Percentiles rank a stretch among this genome's conserved stretches.
Conservation (phyloP, 2,888 invertebrate species). For the Eulithis prunata region DNA sequence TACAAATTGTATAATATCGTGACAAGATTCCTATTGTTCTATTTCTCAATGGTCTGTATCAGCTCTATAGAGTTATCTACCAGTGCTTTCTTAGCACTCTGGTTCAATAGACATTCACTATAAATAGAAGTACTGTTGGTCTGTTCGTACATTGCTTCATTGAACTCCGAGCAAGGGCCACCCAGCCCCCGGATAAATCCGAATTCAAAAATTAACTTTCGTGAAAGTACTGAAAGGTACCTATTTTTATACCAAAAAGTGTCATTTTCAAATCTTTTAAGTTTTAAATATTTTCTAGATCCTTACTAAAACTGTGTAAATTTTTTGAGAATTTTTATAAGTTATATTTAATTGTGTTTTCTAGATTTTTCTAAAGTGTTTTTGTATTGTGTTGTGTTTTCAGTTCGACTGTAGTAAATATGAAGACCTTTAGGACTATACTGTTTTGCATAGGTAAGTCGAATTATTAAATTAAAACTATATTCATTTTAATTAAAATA, state of each 20-base stretch:
- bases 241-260: not conserved
- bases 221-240: slow-evolving; percentile 78
- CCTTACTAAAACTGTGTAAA: not conserved
- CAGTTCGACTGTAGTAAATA: slow-evolving; percentile 75
- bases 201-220: slow-evolving; percentile 51
- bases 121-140: slow-evolving; percentile 68
- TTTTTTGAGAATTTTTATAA: too few species aligned
- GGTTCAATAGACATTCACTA: slow-evolving; percentile 57
- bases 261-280: not conserved
- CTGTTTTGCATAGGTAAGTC: slow-evolving; percentile 73
- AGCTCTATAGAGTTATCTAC: slow-evolving; percentile 58
- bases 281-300: not conserved
- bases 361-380: slow-evolving; percentile 37
- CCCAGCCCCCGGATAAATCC: slow-evolving; percentile 62
- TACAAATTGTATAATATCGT: slow-evolving; percentile 43
- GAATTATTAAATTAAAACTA: too few species aligned
- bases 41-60: slow-evolving; percentile 35
- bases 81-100: slow-evolving; percentile 7
- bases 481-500: too few species aligned
- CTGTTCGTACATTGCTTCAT: slow-evolving; percentile 72
- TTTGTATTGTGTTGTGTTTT: slow-evolving; percentile 56
- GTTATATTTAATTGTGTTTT: too few species aligned
- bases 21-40: slow-evolving; percentile 39
- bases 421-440: slow-evolving; percentile 68
- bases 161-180: slow-evolving; percentile 64